phyloP scores from a whole-genome alignment of 2,888 invertebrate genomes.

The Rutpela maculata region DNA sequence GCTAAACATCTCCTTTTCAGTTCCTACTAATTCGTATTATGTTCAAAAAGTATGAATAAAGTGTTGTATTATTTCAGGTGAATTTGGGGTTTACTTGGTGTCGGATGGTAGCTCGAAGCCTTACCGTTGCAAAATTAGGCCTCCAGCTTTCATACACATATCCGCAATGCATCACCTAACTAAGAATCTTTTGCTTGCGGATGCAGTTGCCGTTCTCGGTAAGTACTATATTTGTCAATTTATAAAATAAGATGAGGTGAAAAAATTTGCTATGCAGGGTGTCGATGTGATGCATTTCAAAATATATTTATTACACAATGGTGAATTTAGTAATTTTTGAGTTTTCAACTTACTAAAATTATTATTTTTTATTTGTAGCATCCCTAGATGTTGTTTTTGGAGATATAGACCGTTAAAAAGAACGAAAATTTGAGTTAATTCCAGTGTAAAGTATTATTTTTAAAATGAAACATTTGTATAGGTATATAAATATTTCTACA shows the following conservation, averaged over 20 bases:
- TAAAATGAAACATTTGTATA: too few relatives aligned
- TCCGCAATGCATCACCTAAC: slow-evolving; percentile 80
- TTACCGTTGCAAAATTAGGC: slow-evolving; percentile 72
- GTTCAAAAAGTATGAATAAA: too few relatives aligned
- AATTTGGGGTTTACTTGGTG: slow-evolving; percentile 90
- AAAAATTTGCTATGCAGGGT: too few relatives aligned
- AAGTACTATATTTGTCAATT: slow-evolving; percentile 55
- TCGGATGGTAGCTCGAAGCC: slow-evolving; percentile 89
- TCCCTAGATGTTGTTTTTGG: slow-evolving; percentile 79
- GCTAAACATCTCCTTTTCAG: too few relatives aligned
- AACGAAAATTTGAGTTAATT: neutral
- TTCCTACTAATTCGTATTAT: too few relatives aligned
- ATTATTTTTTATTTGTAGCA: slow-evolving; percentile 46
- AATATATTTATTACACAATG: too few relatives aligned
- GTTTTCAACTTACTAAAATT: too few relatives aligned
- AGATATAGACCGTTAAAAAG: slow-evolving; percentile 78
- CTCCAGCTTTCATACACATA: slow-evolving; percentile 79
- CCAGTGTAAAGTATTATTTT: neutral
- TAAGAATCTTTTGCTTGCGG: slow-evolving; percentile 77
- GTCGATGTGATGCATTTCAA: too few relatives aligned
- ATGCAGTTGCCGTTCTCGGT: slow-evolving; percentile 87
- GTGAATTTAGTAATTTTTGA: too few relatives aligned
- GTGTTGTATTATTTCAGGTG: slow-evolving; percentile 73
- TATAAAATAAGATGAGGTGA: too few relatives aligned
- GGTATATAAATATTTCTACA: neutral